Evolutionary conservation across 2,797 vertebrate genomes (phyloP), one percentile per base, ranked within the genome.

Genomic region (Gymnodraco acuticeps): DNA sequence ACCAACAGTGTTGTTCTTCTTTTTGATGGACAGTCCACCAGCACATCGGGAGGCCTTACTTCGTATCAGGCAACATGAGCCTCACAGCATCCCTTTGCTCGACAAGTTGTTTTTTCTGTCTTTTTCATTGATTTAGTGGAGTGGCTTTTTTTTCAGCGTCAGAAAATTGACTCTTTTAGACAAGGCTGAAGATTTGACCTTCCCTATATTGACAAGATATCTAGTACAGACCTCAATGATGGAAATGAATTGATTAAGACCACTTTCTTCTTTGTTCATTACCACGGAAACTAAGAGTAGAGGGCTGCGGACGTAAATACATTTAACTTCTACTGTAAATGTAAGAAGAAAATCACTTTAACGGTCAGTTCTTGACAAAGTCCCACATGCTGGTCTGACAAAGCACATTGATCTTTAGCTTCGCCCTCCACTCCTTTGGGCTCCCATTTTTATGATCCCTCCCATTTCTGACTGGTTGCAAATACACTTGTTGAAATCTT

Each of bases 141-240:
- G 77, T 71, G 72, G 61, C 53, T 78, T 83, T 38, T 85, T 82
- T 82, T 71, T 86, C 14, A 3, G 72, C 64, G 68, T 89, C 64
- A 77, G 64, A 80, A 81, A 80, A 82, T 75, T 56, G 77, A 66
- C 64, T 74, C 46, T 68, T 77, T 77, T 59, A 70, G 66, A 80
- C 27, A 5, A 77, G 52, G 42, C 19, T 73, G 75, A 80, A 81
- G 80, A 88, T 90, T 87, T 6, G 64, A 78, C 50, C 23, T 23
- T 23, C 19, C 12, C 20, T 55, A 10, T 67, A 73, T 81, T 85
- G 87, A 85, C 64, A 42, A 47, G 76, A 61, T 56, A 66, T 20
- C 31, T 53, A 54, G 75, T 63, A 69, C 59, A 53, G 60, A 68
- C 47, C 41, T 83, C 64, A 73, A 10, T 71, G 64, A 66, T 45